Percentiles rank a stretch among this genome's conserved stretches.
Evolutionary conservation across 2,888 invertebrate species (phyloP).

Genomic region (Drosophila pseudotalamancana): DNA sequence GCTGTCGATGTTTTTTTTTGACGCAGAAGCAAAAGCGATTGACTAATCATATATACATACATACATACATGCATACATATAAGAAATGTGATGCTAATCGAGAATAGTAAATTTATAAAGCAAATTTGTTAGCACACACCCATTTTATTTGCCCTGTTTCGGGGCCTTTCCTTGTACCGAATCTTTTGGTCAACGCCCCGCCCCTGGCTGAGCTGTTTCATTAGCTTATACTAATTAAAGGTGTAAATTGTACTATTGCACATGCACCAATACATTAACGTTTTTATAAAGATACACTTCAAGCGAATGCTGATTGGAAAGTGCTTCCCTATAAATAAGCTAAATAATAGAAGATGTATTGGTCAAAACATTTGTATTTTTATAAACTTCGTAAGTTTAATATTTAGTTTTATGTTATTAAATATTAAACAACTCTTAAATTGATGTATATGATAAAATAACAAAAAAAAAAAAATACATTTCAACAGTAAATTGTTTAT

Average conservation of each 20-base stretch:
- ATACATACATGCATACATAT: background rate
- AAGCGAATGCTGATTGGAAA: background rate
- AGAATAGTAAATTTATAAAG: constrained; percentile 21
- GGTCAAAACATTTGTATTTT: background rate
- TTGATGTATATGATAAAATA: too few relatives aligned
- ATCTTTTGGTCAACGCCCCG: constrained; percentile 1
- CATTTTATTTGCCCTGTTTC: constrained; percentile 35
- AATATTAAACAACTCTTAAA: background rate
- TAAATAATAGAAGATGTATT: background rate
- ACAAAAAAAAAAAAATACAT: too few relatives aligned
- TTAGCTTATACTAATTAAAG: constrained; percentile 38
- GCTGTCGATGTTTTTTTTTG: constrained; percentile 23
- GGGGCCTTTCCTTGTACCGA: constrained; percentile 6
- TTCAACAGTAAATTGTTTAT: too few relatives aligned
- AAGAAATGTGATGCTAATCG: constrained; percentile 36
- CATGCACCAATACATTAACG: background rate
- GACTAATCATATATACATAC: background rate
- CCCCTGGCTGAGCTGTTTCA: constrained; percentile 21
- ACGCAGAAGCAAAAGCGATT: constrained; percentile 39
- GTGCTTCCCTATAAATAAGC: background rate
- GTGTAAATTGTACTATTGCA: constrained; percentile 46
- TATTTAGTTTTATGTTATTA: background rate
- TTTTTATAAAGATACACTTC: background rate
- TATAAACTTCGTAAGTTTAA: background rate
- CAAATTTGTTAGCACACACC: constrained; percentile 42